A percentile compares a stretch with the other conserved stretches of the same genome.
phyloP scores from a whole-genome alignment of 2,888 invertebrate species.

The Tiliacea citrago region DNA sequence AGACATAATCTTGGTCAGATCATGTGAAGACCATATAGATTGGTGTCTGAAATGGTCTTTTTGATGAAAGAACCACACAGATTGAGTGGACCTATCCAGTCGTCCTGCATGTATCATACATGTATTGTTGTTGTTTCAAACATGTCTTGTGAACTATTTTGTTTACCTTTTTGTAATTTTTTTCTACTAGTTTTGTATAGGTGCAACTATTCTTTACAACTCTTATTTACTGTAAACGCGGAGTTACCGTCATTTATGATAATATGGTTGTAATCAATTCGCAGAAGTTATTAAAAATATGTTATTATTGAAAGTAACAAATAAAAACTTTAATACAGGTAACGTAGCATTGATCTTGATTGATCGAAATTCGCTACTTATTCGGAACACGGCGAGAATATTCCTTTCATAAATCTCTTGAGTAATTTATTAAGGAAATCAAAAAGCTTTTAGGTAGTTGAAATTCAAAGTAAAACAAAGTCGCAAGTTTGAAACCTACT shows the following conservation, averaged over 20 bases:
- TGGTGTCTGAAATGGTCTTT: too few relatives aligned
- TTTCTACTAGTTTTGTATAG: not conserved
- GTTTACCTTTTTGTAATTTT: not conserved
- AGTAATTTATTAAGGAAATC: constrained; percentile 38
- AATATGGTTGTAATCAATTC: not conserved
- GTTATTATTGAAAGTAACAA: not conserved
- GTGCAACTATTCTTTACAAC: not conserved
- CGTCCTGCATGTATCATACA: not conserved
- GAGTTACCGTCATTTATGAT: not conserved
- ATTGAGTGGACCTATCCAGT: too few relatives aligned
- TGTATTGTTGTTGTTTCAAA: not conserved
- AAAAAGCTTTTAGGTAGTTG: constrained; percentile 55
- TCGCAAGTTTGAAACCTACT: constrained; percentile 15
- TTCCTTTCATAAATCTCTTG: constrained; percentile 31
- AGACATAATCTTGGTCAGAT: too few relatives aligned
- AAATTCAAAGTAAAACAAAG: constrained; percentile 38
- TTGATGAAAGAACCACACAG: too few relatives aligned
- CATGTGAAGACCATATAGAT: too few relatives aligned
- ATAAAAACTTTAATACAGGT: too few relatives aligned
- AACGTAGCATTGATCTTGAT: not conserved
- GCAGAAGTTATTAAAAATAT: not conserved
- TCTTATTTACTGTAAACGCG: not conserved
- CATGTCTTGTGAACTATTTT: not conserved
- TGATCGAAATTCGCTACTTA: constrained; percentile 19
- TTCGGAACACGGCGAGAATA: not conserved